A percentile compares a stretch with the other conserved stretches of the same genome.
These are phyloP conservation scores for Melipona bicolor DNA, from an alignment of 2,888 invertebrate species.

Conservation along the genomic window DNA sequence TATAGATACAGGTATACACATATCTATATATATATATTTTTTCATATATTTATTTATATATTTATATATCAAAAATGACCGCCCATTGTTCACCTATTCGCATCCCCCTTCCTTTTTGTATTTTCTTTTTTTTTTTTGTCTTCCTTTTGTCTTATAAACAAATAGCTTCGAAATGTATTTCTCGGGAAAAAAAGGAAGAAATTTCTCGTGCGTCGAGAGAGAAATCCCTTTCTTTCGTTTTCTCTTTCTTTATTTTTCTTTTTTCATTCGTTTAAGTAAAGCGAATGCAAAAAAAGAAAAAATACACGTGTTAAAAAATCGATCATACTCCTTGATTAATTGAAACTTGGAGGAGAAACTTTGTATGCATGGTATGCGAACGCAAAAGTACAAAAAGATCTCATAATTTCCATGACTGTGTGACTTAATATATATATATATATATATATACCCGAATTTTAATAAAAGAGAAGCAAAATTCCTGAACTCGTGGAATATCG, in stretches of 20 bases:
- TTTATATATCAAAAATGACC: conserved; percentile 63
- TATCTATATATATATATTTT: conserved; percentile 45
- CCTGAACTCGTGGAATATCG: neutral
- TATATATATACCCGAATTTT: neutral
- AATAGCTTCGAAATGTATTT: conserved; percentile 34
- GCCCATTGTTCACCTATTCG: conserved; percentile 57
- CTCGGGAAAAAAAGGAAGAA: conserved; percentile 9
- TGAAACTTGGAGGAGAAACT: conserved; percentile 74
- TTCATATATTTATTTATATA: conserved; percentile 47
- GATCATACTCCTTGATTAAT: conserved; percentile 63
- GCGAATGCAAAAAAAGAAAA: conserved; percentile 36
- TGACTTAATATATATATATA: neutral
- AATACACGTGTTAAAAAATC: conserved; percentile 49
- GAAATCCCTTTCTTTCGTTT: conserved; percentile 29
- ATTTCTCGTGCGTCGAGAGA: conserved; percentile 21
- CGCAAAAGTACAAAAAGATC: conserved; percentile 15
- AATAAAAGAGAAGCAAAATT: conserved; percentile 13
- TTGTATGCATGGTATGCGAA: conserved; percentile 15
- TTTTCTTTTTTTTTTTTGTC: conserved; percentile 4
- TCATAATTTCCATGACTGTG: neutral
- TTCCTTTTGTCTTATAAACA: conserved; percentile 47
- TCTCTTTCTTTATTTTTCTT: neutral
- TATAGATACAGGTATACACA: conserved; percentile 53
- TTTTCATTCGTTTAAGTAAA: conserved; percentile 38
- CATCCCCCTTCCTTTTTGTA: conserved; percentile 41